phyloP scores from a whole-genome alignment of 2,797 vertebrate genomes.

The Danio aesculapii region DNA sequence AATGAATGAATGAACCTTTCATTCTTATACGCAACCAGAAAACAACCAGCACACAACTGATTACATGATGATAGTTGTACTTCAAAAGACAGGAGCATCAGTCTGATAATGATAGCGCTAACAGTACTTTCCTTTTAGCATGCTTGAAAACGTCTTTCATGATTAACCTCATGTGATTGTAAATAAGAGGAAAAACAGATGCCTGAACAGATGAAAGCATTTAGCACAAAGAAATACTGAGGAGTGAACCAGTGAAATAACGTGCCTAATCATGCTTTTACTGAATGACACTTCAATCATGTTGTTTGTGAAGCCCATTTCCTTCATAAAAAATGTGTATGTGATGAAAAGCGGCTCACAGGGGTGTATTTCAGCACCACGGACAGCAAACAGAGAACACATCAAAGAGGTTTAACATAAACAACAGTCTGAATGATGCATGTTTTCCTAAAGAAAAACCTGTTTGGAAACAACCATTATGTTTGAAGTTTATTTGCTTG shows the following conservation, averaged over 20 bases:
- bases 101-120: neutral
- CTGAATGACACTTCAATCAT: slow-evolving; percentile 26
- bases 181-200: slow-evolving; percentile 39
- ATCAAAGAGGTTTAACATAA: neutral
- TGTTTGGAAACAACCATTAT: neutral
- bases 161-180: slow-evolving; percentile 20
- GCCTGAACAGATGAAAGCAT: slow-evolving; percentile 25
- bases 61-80: neutral
- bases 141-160: slow-evolving; percentile 14
- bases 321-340: slow-evolving; percentile 3
- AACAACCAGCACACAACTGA: neutral
- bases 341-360: neutral
- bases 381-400: neutral
- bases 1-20: too few relatives aligned
- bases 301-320: slow-evolving; percentile 5
- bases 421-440: neutral
- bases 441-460: slow-evolving; percentile 4
- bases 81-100: slow-evolving; percentile 1
- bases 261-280: slow-evolving; percentile 18
- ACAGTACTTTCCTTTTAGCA: slow-evolving; percentile 16
- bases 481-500: too few relatives aligned
- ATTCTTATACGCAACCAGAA: too few relatives aligned
- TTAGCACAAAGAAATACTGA: slow-evolving; percentile 12
- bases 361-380: neutral
- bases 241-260: neutral